Conservation (phyloP, 2,888 invertebrate genomes). For the Agrochola lychnidis region DNA sequence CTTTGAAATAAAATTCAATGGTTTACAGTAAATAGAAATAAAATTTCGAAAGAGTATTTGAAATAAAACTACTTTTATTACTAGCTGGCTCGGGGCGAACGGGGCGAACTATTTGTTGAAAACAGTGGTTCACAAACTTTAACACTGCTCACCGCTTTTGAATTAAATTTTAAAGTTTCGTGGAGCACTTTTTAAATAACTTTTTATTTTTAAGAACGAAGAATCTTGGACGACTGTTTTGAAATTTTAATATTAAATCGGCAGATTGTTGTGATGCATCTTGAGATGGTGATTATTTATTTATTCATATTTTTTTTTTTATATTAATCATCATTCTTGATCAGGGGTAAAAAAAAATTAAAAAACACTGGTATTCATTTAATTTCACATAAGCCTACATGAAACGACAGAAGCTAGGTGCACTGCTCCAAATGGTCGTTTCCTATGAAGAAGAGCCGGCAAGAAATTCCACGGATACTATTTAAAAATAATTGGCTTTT, state of each 20-base stretch:
- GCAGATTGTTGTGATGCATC: no score
- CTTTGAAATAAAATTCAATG: slow-evolving; percentile 14
- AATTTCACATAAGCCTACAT: no score
- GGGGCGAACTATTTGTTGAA: slow-evolving; percentile 31
- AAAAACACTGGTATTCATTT: no score
- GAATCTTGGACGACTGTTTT: background rate
- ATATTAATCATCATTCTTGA: background rate
- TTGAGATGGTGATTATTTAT: background rate
- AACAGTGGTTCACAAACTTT: slow-evolving; percentile 49
- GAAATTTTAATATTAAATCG: background rate
- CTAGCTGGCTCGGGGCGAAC: background rate
- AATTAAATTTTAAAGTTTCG: slow-evolving; percentile 40
- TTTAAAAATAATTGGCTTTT: no score
- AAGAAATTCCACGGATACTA: no score
- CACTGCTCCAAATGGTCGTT: no score
- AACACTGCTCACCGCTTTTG: slow-evolving; percentile 23
- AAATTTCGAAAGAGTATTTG: slow-evolving; percentile 11
- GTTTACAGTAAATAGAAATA: slow-evolving; percentile 17
- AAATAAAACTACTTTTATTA: slow-evolving; percentile 45
- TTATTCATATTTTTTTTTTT: background rate
- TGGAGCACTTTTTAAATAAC: background rate
- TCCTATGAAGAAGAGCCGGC: no score
- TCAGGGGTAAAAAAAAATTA: background rate
- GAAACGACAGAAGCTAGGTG: no score
- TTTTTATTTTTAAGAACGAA: background rate